Evolutionary conservation across 2,888 invertebrate genomes (phyloP).

Genomic region (Arrhopalites spinosus): DNA sequence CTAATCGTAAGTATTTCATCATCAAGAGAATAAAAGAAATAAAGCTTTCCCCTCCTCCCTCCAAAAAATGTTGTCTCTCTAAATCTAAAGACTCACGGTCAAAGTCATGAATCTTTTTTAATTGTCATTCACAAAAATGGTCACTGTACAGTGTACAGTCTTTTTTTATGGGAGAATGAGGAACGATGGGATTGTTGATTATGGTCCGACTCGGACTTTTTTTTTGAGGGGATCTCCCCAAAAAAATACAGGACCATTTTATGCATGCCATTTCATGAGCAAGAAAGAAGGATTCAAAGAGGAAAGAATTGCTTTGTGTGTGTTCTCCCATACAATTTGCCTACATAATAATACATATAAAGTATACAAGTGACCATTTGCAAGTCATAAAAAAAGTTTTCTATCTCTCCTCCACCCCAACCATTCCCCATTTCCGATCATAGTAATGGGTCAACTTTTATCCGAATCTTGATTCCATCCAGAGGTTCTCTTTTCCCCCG

Average conservation of each 20-base stretch:
- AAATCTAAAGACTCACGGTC: neutral
- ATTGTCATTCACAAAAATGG: conserved; percentile 18
- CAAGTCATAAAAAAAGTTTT: conserved; percentile 11
- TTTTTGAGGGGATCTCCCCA: conserved; percentile 12
- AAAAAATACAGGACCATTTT: neutral
- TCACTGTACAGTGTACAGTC: neutral
- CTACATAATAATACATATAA: neutral
- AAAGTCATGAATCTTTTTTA: conserved; percentile 22
- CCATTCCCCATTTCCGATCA: conserved; percentile 7
- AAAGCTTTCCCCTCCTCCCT: no score
- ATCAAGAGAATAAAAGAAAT: neutral
- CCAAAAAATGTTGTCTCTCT: neutral
- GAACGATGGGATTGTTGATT: no score
- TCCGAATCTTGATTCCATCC: no score
- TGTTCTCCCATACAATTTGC: neutral
- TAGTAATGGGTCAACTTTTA: neutral
- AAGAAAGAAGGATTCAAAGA: no score
- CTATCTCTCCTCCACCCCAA: neutral
- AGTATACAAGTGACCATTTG: conserved; percentile 9
- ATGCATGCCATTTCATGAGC: neutral
- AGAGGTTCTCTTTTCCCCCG: no score
- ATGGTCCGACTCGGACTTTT: neutral
- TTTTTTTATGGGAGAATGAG: conserved; percentile 3
- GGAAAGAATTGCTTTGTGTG: no score
- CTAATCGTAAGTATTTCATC: neutral